Base-by-base conservation (phyloP, 2,113 vertebrate genomes). In the Heterocephalus glaber region DNA sequence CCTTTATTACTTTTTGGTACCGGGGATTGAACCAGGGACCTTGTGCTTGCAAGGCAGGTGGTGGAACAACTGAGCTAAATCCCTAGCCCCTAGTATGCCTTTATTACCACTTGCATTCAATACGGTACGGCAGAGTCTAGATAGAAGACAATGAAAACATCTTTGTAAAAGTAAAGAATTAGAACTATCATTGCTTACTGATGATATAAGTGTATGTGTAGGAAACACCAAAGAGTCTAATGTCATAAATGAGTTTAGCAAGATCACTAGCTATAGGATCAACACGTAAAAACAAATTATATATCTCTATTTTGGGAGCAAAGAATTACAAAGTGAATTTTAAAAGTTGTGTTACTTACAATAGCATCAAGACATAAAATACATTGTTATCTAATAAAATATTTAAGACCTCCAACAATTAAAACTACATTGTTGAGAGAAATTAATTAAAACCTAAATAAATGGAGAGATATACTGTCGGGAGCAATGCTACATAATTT, bases 381-480 rank as follows among this genome's bases (percentile, higher is more conserved):
- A 68, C 19, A 4, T 79, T 49, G 88, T 35, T 86, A 76, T 14
- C 22, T 56, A 92, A 65, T 82, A 82, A 95, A 88, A 82, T 26
- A 65, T 86, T 19, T 47, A 70, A 92, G 41, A 47, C 26, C 3
- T 28, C n/a, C 54, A 81, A 41, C 38, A 52, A 26, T 52, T 28
- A 89, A 85, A 93, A 70, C 49, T 38, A 58, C 0, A 63, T 81
- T 86, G 30, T 44, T 80, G 68, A 85, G 33, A 88, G 35, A 96
- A 74, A 82, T 68, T 92, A 96, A 93, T 93, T 91, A 76, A 92
- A 89, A 58, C 44, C 49, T 70, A 82, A 52, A 10, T 66, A 86
- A 90, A 89, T 93, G 38, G 52, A 76, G 60, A 60, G 20, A 47
- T 33, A 41, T 56, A n/a, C n/a, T n/a, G n/a, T n/a, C n/a, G n/a